phyloP scores from a whole-genome alignment of 2,888 invertebrate species.

The Harpagoxenus sublaevis region DNA sequence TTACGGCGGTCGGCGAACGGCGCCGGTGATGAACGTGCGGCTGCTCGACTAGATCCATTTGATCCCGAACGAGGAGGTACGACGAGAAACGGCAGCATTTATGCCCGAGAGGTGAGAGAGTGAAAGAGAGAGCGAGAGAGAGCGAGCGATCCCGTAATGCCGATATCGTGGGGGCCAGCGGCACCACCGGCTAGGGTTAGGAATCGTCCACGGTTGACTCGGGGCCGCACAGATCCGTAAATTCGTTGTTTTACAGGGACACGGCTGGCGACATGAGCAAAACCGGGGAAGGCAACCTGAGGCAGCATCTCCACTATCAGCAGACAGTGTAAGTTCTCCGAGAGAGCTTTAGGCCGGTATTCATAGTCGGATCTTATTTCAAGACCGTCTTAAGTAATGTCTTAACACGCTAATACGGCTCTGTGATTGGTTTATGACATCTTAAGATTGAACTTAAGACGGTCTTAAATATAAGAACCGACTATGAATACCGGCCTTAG shows the following conservation, averaged over 20 bases:
- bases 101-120: slow-evolving; percentile 71
- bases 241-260: slow-evolving; percentile 61
- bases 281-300: slow-evolving; percentile 70
- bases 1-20: slow-evolving; percentile 2
- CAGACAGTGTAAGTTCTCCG: slow-evolving; percentile 74
- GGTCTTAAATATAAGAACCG: too few relatives aligned
- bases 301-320: slow-evolving; percentile 68
- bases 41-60: slow-evolving; percentile 17
- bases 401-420: too few relatives aligned
- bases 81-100: slow-evolving; percentile 58
- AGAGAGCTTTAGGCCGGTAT: background rate
- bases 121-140: slow-evolving; percentile 56
- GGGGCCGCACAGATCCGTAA: slow-evolving; percentile 25
- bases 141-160: slow-evolving; percentile 38
- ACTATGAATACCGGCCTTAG: too few relatives aligned
- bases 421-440: too few relatives aligned
- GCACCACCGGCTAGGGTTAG: slow-evolving; percentile 77
- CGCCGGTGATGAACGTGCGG: slow-evolving; percentile 50
- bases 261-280: slow-evolving; percentile 74
- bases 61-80: slow-evolving; percentile 8
- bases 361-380: too few relatives aligned
- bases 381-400: too few relatives aligned
- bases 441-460: too few relatives aligned
- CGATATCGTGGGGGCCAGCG: slow-evolving; percentile 45
- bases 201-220: slow-evolving; percentile 54